phyloP scores from a whole-genome alignment of 2,113 vertebrate genomes.

The Eptesicus fuscus region DNA sequence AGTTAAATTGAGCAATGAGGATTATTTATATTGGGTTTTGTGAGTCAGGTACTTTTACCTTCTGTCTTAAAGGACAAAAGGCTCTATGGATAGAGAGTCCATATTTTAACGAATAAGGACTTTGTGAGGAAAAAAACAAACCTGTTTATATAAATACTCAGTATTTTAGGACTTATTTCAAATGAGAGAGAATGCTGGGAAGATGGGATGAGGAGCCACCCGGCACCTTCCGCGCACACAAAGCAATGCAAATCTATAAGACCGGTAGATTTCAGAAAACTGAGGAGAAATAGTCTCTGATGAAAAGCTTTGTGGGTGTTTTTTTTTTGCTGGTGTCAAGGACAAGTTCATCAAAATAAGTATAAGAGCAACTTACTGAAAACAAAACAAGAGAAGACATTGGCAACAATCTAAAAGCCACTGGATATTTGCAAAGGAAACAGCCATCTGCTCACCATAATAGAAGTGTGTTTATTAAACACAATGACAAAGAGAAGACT shows the following conservation, averaged over 20 bases:
- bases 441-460: neutral
- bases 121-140: neutral
- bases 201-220: neutral
- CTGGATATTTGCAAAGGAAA: neutral
- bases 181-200: neutral
- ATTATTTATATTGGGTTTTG: neutral
- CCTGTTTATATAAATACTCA: neutral
- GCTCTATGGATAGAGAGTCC: neutral
- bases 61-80: conserved; percentile 1
- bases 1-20: neutral
- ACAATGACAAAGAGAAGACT: neutral
- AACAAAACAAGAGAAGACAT: neutral
- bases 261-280: neutral
- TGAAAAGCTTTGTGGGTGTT: neutral
- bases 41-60: neutral
- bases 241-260: neutral
- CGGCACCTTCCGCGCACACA: neutral
- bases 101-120: neutral
- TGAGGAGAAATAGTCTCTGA: neutral
- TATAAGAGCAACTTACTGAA: neutral
- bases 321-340: neutral
- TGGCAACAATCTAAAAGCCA: neutral
- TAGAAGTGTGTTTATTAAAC: conserved; percentile 20
- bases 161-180: neutral
- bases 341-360: neutral